Conservation (phyloP, 2,888 invertebrate genomes). For the Antheraea assamensis region DNA sequence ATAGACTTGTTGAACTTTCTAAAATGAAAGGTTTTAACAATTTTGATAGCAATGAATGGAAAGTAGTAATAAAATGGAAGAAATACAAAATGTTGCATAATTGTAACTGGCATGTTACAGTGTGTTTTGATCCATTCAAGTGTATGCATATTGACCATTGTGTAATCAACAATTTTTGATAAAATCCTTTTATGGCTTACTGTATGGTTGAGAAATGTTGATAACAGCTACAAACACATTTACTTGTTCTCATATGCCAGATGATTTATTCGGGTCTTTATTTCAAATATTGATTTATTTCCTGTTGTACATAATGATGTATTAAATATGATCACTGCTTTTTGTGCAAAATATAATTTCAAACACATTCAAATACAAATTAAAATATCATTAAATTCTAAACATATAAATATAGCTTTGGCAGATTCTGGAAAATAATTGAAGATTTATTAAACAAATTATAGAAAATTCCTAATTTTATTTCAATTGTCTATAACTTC, state of each 20-base stretch:
- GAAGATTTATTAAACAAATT: background rate
- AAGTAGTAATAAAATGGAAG: conserved; percentile 1
- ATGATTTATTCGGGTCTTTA: conserved; percentile 65
- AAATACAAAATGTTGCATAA: conserved; percentile 38
- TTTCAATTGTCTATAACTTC: background rate
- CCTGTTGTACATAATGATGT: conserved; percentile 34
- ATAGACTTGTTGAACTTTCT: background rate
- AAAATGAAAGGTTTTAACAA: background rate
- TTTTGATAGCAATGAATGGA: background rate
- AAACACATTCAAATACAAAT: background rate
- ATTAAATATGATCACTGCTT: conserved; percentile 3
- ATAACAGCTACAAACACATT: conserved; percentile 54
- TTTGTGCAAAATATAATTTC: conserved; percentile 1
- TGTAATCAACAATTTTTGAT: conserved; percentile 78
- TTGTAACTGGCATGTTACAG: conserved; percentile 44
- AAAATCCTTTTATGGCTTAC: conserved; percentile 71
- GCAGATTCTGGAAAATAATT: background rate
- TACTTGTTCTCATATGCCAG: conserved; percentile 44
- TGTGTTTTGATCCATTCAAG: conserved; percentile 63
- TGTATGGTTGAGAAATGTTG: conserved; percentile 48
- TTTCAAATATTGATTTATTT: conserved; percentile 63
- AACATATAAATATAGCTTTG: background rate
- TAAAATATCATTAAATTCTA: background rate
- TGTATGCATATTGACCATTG: conserved; percentile 64
- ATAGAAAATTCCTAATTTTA: too few species aligned